Conservation (phyloP, 2,888 invertebrate species). For the Tridacna gigas region DNA sequence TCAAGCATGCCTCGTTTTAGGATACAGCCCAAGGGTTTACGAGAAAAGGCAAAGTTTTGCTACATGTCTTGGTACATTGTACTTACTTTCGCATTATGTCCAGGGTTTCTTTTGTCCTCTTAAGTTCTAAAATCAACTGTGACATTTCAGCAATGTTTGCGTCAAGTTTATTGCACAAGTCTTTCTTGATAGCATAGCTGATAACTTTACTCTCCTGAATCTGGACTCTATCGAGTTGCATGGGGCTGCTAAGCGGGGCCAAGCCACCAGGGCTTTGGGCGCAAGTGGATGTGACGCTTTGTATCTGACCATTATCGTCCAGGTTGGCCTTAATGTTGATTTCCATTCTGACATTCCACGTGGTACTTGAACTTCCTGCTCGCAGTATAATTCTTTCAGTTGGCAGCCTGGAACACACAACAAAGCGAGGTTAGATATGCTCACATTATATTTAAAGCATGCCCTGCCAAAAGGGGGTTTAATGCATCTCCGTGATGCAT, state of each 20-base stretch:
- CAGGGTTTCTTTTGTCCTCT: slow-evolving; percentile 24
- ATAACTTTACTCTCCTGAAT: not conserved
- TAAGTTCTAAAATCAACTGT: slow-evolving; percentile 23
- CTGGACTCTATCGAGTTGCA: not conserved
- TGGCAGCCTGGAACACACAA: not conserved
- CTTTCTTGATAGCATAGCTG: slow-evolving; percentile 20
- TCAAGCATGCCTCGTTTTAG: too few species aligned
- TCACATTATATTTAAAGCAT: not conserved
- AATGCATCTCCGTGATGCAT: too few species aligned
- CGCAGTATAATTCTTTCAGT: not conserved
- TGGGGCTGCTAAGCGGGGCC: not conserved
- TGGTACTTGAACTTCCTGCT: not conserved
- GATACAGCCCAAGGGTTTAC: too few species aligned
- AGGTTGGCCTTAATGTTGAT: slow-evolving; percentile 24
- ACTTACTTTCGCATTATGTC: slow-evolving; percentile 25
- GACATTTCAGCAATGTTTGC: slow-evolving; percentile 40
- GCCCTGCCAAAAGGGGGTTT: not conserved
- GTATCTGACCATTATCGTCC: slow-evolving; percentile 35
- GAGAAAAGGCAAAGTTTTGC: not conserved
- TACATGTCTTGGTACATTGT: not conserved
- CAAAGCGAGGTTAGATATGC: not conserved
- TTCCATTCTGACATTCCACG: slow-evolving; percentile 25
- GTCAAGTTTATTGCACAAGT: slow-evolving; percentile 32
- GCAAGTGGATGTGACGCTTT: slow-evolving; percentile 39
- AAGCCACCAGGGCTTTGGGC: not conserved